These are phyloP conservation scores for Enteromius trimaculatus DNA, from an alignment of 2,797 vertebrate species.

Conservation along the genomic window DNA sequence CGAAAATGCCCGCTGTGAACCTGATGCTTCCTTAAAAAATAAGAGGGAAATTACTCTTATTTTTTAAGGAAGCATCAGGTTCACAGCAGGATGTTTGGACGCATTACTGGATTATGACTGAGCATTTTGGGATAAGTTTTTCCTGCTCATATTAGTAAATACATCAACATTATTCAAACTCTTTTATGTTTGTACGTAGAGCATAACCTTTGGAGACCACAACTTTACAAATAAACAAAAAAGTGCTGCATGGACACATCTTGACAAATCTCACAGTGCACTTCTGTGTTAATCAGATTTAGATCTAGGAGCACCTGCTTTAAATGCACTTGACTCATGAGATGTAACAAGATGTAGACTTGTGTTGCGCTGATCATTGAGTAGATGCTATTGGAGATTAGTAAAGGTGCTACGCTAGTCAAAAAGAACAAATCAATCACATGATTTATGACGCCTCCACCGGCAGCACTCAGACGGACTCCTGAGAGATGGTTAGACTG, in stretches of 20 bases:
- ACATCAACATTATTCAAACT: neutral
- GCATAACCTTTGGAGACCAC: neutral
- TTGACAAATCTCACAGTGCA: neutral
- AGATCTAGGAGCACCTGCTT: slow-evolving; percentile 3
- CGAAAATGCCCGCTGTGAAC: no score
- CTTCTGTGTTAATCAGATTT: slow-evolving; percentile 4
- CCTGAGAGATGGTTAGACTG: slow-evolving; percentile 41
- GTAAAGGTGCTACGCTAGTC: slow-evolving; percentile 22
- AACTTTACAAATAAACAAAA: neutral
- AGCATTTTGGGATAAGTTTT: neutral
- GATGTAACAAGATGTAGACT: slow-evolving; percentile 14
- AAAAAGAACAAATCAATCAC: slow-evolving; percentile 48
- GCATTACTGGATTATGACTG: slow-evolving; percentile 10
- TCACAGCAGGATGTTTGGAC: neutral
- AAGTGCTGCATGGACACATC: neutral
- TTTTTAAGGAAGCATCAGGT: neutral
- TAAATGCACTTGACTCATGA: neutral
- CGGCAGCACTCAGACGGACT: slow-evolving; percentile 31
- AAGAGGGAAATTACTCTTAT: no score
- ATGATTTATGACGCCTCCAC: slow-evolving; percentile 46
- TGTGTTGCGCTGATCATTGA: neutral
- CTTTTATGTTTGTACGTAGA: no score
- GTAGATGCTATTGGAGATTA: neutral
- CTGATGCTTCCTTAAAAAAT: no score
- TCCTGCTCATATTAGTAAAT: slow-evolving; percentile 12